Evolutionary conservation across 2,797 vertebrate species (phyloP).

Genomic region (Scarus forsteni): DNA sequence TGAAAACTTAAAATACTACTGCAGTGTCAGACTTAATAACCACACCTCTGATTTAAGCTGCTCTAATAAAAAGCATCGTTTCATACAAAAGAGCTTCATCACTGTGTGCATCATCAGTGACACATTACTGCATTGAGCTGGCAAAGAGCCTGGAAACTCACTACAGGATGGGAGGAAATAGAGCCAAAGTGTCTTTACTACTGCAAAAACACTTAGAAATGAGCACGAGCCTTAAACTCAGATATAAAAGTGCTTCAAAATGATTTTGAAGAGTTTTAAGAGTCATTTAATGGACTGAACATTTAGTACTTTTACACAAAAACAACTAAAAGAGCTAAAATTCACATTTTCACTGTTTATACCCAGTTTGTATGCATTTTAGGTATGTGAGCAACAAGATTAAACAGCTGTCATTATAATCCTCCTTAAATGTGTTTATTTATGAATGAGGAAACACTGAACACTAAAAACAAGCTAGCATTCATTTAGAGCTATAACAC

Average conservation of each 20-base stretch:
- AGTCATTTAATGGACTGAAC: constrained; percentile 2
- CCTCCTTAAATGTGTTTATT: fast-evolving
- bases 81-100: neutral
- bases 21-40: neutral
- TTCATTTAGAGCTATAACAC: neutral
- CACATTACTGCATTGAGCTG: constrained; percentile 48
- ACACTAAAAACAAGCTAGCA: constrained; percentile 21
- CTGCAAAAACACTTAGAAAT: too few species aligned
- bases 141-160: constrained; percentile 15
- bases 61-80: neutral
- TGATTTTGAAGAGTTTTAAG: neutral
- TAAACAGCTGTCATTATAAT: constrained; percentile 62
- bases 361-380: neutral
- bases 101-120: constrained; percentile 2
- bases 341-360: fast-evolving
- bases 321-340: neutral
- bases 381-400: neutral
- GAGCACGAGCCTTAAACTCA: too few species aligned
- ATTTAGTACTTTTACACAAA: constrained; percentile 2
- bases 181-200: neutral
- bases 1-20: constrained; percentile 1
- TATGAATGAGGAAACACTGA: constrained; percentile 6
- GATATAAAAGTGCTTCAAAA: neutral
- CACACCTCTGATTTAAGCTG: neutral
- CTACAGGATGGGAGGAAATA: neutral